phyloP scores from a whole-genome alignment of 1,140 invertebrate genomes.

The Geopemphigus sp. region DNA sequence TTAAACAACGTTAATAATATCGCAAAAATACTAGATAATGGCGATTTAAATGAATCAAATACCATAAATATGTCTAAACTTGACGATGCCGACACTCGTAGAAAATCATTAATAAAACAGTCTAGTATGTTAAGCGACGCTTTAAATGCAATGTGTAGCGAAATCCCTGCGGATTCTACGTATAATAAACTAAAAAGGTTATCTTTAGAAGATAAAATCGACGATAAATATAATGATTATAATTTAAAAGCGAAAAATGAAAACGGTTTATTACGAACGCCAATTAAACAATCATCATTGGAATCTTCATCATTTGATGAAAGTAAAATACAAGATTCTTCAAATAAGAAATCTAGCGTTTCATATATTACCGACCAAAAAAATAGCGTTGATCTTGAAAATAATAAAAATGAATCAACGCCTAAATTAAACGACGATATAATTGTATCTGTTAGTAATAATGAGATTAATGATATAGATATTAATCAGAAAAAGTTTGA shows the following conservation, averaged over 20 bases:
- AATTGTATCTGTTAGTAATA: not conserved
- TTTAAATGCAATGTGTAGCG: not conserved
- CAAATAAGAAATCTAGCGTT: not conserved
- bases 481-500: not conserved
- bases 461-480: not conserved
- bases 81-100: not conserved
- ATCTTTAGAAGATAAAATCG: not conserved
- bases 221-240: not conserved
- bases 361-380: not conserved
- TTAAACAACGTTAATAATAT: not conserved
- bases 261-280: not conserved
- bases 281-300: not conserved
- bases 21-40: not conserved
- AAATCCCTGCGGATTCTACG: not conserved
- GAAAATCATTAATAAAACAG: constrained; percentile 33
- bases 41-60: not conserved
- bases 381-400: not conserved
- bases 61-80: not conserved
- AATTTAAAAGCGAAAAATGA: not conserved
- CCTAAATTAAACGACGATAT: not conserved
- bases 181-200: not conserved
- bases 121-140: constrained; percentile 37
- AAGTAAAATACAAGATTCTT: not conserved
- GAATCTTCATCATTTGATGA: not conserved
- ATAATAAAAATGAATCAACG: not conserved